Evolutionary conservation across 2,888 invertebrate species (phyloP).

Genomic region (Ophraella communa): DNA sequence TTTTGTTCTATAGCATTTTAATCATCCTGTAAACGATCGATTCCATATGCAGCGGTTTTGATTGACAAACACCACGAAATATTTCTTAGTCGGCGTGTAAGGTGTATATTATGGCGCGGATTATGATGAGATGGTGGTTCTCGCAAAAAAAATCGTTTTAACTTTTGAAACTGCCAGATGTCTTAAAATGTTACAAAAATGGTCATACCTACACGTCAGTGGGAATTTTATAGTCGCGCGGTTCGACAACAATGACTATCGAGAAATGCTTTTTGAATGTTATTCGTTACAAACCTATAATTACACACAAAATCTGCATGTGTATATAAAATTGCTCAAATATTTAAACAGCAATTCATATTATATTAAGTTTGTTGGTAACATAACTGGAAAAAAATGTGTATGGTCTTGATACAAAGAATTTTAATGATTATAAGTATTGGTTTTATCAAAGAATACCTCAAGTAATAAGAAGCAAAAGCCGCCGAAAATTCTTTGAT

Average conservation of each 20-base stretch:
- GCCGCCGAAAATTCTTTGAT: too few species aligned
- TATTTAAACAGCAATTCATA: too few species aligned
- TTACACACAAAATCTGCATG: too few species aligned
- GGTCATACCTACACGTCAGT: constrained; percentile 3
- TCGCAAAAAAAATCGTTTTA: constrained; percentile 1
- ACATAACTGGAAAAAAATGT: too few species aligned
- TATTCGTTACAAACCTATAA: neutral
- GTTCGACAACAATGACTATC: neutral
- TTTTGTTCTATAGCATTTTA: too few species aligned
- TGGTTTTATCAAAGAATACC: too few species aligned
- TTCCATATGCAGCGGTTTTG: constrained; percentile 6
- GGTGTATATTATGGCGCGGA: constrained; percentile 21
- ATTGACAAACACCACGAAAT: constrained; percentile 16
- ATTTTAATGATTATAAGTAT: too few species aligned
- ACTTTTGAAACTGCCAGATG: neutral
- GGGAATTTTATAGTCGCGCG: neutral
- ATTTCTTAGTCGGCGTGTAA: constrained; percentile 11
- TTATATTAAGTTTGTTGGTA: too few species aligned
- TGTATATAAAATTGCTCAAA: too few species aligned
- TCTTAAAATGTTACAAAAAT: constrained; percentile 7
- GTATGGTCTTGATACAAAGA: too few species aligned
- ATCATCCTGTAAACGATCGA: neutral
- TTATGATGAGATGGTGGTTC: constrained; percentile 6
- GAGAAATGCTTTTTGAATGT: too few species aligned
- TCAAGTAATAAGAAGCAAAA: too few species aligned